Evolutionary conservation across 2,888 invertebrate species (phyloP), one percentile per base, ranked within the genome.

Genomic region (Schizotus pectinicornis): DNA sequence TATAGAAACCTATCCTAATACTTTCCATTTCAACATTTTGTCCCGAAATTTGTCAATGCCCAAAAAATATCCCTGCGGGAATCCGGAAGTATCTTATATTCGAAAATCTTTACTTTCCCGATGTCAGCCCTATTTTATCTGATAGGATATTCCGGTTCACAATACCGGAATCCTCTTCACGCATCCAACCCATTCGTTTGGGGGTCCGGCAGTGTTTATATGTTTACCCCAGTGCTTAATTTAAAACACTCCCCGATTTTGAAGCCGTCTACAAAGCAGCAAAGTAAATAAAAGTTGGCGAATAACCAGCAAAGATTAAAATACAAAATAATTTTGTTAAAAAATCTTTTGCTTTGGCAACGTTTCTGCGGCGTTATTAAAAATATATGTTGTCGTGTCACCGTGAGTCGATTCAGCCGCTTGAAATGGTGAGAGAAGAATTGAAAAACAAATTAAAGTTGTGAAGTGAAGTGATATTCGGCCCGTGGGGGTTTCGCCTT

Each of bases 381-480:
- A n/a, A n/a, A 22, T 22, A 22, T 22, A 2, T 22, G 22, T n/a
- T n/a, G n/a, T n/a, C 22, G 5, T 22, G 5, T 22, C 22, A 22
- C 3, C 22, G 22, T 22, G 5, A 22, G 22, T 22, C 5, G 22
- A 22, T 22, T 5, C 22, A 22, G 5, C 2, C 22, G 22, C 22
- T 22, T 22, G 22, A 22, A 22, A 22, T 22, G 22, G 5, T 22
- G 22, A 12, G 6, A 3, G 6, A 11, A 48, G 58, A 52, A 57
- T 48, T 31, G 57, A 42, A 41, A 58, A 58, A 53, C 48, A 58
- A 22, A 53, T 58, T 53, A 58, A 58, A 53, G 22, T 58, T 53
- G 52, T 39, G 47, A 38, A 35, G 36, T 38, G 48, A 52, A 33
- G 50, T 47, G 54, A 50, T 38, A 50, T 56, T 37, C 45, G 31